These are phyloP conservation scores for Mycetomoellerius zeteki DNA, from an alignment of 1,140 invertebrate species.

Conservation along the genomic window DNA sequence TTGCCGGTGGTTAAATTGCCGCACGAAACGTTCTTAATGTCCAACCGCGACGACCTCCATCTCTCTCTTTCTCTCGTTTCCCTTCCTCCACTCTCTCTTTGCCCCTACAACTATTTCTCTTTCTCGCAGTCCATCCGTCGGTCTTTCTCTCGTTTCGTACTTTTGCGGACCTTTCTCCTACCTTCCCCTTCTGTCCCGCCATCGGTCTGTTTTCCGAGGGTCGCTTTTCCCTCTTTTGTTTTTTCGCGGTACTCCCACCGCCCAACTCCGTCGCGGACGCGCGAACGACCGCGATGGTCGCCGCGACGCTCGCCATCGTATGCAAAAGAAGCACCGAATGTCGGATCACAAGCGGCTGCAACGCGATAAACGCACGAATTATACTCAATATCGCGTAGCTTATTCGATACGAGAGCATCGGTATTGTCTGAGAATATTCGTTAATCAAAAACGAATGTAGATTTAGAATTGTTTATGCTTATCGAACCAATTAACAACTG, in stretches of 20 bases:
- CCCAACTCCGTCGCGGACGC: slow-evolving; percentile 49
- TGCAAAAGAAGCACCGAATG: slow-evolving; percentile 66
- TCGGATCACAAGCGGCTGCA: slow-evolving; percentile 73
- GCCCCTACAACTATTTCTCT: slow-evolving; percentile 56
- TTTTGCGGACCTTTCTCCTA: slow-evolving; percentile 54
- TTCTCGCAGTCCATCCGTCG: slow-evolving; percentile 47
- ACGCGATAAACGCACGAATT: slow-evolving; percentile 81
- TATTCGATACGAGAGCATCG: slow-evolving; percentile 59
- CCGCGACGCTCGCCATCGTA: slow-evolving; percentile 63
- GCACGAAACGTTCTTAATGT: slow-evolving; percentile 81
- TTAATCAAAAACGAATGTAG: neutral
- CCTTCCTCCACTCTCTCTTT: slow-evolving; percentile 30
- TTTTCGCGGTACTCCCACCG: slow-evolving; percentile 62
- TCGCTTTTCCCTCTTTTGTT: slow-evolving; percentile 71
- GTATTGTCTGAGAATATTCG: slow-evolving; percentile 13
- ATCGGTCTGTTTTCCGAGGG: slow-evolving; percentile 73
- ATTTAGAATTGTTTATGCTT: slow-evolving; percentile 24
- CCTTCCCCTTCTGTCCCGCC: slow-evolving; percentile 37
- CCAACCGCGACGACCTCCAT: slow-evolving; percentile 72
- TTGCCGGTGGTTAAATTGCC: slow-evolving; percentile 75
- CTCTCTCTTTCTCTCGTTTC: slow-evolving; percentile 33
- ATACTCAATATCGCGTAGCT: slow-evolving; percentile 77
- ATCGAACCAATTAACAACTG: neutral
- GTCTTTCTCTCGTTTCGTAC: slow-evolving; percentile 62
- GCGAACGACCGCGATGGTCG: slow-evolving; percentile 69